Conservation (phyloP, 2,797 vertebrate genomes). For the Vireo griseus region DNA sequence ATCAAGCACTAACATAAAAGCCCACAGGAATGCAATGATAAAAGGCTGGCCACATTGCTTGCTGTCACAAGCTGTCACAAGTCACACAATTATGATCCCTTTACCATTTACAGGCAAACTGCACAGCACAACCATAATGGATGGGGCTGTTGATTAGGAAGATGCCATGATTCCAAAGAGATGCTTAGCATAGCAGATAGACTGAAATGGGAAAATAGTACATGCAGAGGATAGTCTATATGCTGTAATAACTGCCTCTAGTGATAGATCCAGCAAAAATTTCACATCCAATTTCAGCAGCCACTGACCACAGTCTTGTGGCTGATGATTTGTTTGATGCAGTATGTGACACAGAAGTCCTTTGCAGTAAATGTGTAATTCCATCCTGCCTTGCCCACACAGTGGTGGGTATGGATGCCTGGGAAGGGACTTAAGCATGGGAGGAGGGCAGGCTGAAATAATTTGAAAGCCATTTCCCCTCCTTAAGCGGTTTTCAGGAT, state of each 20-base stretch:
- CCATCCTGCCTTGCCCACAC: neutral
- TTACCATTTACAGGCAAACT: neutral
- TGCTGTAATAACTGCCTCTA: neutral
- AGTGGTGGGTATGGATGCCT: rapidly evolving
- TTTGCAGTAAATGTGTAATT: neutral
- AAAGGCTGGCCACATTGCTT: neutral
- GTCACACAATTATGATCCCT: neutral
- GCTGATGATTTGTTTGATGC: neutral
- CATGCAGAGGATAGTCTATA: neutral
- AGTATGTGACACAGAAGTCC: rapidly evolving
- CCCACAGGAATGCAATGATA: neutral
- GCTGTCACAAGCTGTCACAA: neutral
- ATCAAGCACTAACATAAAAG: neutral
- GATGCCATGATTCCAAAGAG: neutral
- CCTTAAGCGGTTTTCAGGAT: neutral
- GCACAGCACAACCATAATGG: rapidly evolving
- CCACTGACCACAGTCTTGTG: neutral
- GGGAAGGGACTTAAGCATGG: neutral
- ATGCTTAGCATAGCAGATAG: neutral
- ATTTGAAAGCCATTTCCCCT: neutral
- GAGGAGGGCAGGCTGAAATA: neutral
- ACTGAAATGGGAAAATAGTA: neutral
- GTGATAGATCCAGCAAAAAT: neutral
- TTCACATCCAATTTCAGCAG: neutral
- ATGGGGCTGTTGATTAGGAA: neutral